Evolutionary conservation across 2,888 invertebrate genomes (phyloP).

Genomic region (Carterocephalus palaemon): DNA sequence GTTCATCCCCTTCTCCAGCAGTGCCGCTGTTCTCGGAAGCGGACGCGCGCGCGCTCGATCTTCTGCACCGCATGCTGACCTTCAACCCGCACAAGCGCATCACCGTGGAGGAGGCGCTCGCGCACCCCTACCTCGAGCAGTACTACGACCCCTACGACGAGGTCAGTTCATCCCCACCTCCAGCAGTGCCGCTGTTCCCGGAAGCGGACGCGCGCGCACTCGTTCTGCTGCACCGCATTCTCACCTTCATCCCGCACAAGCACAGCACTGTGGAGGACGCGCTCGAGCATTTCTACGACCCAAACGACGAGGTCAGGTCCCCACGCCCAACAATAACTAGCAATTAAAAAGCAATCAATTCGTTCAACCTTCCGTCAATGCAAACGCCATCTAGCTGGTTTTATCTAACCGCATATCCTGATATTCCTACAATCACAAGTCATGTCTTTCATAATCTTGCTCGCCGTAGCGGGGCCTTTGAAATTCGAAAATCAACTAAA

Average conservation of each 20-base stretch:
- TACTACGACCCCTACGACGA: slow-evolving; percentile 99
- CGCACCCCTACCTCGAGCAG: slow-evolving; percentile 99
- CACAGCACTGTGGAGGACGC: slow-evolving; percentile 98
- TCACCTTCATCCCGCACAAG: slow-evolving; percentile 99
- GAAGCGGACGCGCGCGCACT: slow-evolving; percentile 96
- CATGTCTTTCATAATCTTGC: too few relatives aligned
- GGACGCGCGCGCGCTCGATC: slow-evolving; percentile 95
- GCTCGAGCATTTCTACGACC: slow-evolving; percentile 99
- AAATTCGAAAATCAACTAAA: too few relatives aligned
- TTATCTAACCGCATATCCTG: too few relatives aligned
- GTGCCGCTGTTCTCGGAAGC: slow-evolving; percentile 93
- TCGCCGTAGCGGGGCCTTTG: too few relatives aligned
- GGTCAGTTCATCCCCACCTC: slow-evolving; percentile 80
- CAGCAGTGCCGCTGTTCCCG: slow-evolving; percentile 85
- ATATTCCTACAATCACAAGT: too few relatives aligned
- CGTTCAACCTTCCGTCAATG: too few relatives aligned
- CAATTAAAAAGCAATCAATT: too few relatives aligned
- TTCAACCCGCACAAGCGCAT: slow-evolving; percentile 99
- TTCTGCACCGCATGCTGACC: slow-evolving; percentile 98
- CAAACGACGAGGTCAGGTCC: slow-evolving; percentile 96
- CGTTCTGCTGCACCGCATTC: slow-evolving; percentile 98
- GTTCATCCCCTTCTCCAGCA: slow-evolving; percentile 21
- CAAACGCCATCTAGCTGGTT: too few relatives aligned
- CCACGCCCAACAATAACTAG: background rate
- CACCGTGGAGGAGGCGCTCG: slow-evolving; percentile 97